Percentiles rank a stretch among this genome's conserved stretches.
These are phyloP conservation scores for Sturnira hondurensis DNA, from an alignment of 2,113 vertebrate genomes.

Conservation along the genomic window DNA sequence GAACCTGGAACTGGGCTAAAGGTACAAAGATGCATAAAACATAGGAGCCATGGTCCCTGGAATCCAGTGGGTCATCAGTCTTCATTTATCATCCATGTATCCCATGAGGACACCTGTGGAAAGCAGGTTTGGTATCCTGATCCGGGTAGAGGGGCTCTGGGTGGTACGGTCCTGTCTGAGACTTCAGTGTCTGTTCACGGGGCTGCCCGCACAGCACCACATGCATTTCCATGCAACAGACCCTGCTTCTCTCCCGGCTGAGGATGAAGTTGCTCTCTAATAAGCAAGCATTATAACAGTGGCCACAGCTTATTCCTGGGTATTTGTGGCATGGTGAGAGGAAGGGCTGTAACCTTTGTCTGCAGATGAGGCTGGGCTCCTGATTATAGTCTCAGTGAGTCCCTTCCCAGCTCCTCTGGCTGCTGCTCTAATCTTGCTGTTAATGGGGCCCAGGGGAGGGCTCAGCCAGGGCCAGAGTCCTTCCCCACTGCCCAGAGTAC, in stretches of 20 bases:
- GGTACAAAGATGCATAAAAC: background rate
- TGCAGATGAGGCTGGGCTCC: background rate
- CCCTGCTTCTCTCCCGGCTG: background rate
- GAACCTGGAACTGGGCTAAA: background rate
- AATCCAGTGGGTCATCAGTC: background rate
- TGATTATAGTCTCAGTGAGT: background rate
- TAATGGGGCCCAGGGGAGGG: slow-evolving; percentile 37
- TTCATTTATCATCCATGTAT: background rate
- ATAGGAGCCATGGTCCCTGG: background rate
- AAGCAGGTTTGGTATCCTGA: background rate
- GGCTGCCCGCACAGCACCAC: background rate
- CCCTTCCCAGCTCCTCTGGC: background rate
- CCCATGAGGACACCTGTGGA: background rate
- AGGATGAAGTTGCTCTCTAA: background rate
- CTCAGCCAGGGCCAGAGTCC: background rate
- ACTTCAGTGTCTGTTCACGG: background rate
- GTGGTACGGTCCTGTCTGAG: background rate
- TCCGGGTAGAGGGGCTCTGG: background rate
- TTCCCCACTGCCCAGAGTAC: background rate
- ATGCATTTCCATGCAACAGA: background rate
- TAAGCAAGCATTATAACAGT: background rate
- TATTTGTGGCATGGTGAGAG: background rate
- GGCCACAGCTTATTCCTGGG: background rate
- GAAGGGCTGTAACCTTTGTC: background rate
- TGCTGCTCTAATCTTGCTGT: background rate